Percentiles rank a stretch among this genome's conserved stretches.
Evolutionary conservation across 2,888 invertebrate species (phyloP).

Genomic region (Pammene fasciana): DNA sequence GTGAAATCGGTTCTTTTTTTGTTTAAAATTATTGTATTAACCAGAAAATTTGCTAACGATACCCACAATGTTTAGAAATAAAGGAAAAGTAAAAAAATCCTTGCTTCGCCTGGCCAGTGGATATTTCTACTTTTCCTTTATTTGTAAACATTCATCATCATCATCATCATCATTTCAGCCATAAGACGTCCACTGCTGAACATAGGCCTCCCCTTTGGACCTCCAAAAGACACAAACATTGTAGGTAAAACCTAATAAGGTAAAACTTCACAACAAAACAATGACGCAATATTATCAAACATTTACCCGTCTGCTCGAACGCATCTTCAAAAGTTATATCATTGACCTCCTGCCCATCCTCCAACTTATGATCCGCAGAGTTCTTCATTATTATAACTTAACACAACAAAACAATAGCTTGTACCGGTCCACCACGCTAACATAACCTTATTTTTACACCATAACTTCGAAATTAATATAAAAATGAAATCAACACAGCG

Average conservation of each 20-base stretch:
- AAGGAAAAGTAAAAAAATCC: no score
- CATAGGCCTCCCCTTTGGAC: no score
- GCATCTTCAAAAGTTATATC: constrained; percentile 74
- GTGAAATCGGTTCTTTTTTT: no score
- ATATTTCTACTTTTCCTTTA: no score
- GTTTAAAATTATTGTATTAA: no score
- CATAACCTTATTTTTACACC: constrained; percentile 17
- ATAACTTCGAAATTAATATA: neutral
- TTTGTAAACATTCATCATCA: no score
- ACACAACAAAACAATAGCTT: neutral
- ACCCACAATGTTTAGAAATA: no score
- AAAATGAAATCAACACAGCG: neutral
- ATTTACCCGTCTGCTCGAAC: constrained; percentile 71
- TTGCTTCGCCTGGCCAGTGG: no score
- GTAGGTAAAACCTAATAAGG: neutral
- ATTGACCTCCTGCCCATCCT: constrained; percentile 48
- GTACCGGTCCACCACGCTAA: neutral
- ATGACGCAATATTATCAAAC: constrained; percentile 5
- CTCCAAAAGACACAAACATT: no score
- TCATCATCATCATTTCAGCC: no score
- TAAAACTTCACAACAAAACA: neutral
- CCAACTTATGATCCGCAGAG: constrained; percentile 50
- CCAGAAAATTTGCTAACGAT: no score
- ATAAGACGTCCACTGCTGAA: no score
- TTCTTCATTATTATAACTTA: constrained; percentile 30